Base-by-base conservation (phyloP, 2,113 vertebrate species). In the Albula glossodonta region DNA sequence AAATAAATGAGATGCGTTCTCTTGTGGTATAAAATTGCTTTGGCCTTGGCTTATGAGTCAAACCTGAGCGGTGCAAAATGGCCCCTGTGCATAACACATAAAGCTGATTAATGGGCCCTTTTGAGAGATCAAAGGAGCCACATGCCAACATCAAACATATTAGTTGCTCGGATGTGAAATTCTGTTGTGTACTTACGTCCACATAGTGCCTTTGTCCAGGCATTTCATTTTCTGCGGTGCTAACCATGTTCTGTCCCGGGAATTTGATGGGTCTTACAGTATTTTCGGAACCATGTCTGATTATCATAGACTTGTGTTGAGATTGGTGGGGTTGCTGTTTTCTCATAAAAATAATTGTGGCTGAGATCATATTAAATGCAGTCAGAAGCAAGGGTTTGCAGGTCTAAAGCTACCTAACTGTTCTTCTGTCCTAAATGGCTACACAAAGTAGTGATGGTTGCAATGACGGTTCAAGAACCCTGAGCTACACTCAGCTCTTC, bases 51-150 rank as follows among this genome's bases (percentile, higher is more conserved):
- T 63, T 49, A 13, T 22, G 0, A 51, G 52, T 41, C 60, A 51
- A 31, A 80, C 56, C 80, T 80, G 53, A 57, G n/a, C 78, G 12
- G 12, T 13, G 63, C 78, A 85, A 85, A 80, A 80, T 78, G 78
- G 80, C 84, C 51, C 60, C 78, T 85, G 78, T 31, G 77, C 15
- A 31, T 53, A 66, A 66, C 41, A 51, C 48, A 49, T 60, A 81
- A 85, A 85, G 9, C 22, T 66, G 56, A 85, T 66, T 66, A 51
- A 51, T 31, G 84, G 53, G 56, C 49, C 51, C 53, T 49, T 81
- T 81, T 81, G 78, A 63, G 78, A 66, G 41, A 85, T 51, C 53
- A 80, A 63, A 60, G 48, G 79, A 25, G 80, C 50, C 11, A 10
- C 48, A 80, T 5, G 15, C 51, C 77, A 22, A 41, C 22, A 15